Evolutionary conservation across 2,113 vertebrate genomes (phyloP).

Genomic region (Mobula birostris): DNA sequence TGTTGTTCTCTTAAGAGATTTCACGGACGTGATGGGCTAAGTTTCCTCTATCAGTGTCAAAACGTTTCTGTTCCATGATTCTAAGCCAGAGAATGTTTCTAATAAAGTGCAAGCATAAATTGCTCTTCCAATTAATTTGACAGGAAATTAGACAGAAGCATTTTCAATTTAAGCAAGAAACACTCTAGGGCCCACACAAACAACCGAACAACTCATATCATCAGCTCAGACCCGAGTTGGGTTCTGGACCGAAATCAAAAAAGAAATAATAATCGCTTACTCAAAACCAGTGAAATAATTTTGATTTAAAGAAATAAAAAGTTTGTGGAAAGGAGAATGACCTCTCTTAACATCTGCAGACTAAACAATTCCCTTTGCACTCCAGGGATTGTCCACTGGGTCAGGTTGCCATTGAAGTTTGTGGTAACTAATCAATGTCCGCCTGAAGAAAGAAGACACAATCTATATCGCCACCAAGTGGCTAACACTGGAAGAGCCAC

Average conservation of each 20-base stretch:
- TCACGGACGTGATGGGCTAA: too few relatives aligned
- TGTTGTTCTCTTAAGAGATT: too few relatives aligned
- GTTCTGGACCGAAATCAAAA: neutral
- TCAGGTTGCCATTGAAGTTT: neutral
- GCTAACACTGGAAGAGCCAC: neutral
- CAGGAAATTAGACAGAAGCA: neutral
- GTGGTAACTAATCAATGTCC: neutral
- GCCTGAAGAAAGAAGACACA: neutral
- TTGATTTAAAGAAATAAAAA: neutral
- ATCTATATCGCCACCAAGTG: constrained; percentile 29
- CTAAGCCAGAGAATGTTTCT: neutral
- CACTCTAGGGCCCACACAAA: neutral
- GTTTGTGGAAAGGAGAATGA: neutral
- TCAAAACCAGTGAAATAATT: neutral
- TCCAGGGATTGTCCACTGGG: neutral
- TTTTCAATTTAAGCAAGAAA: neutral
- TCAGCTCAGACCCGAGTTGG: neutral
- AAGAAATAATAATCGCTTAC: neutral
- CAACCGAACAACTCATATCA: neutral
- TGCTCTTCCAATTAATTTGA: neutral
- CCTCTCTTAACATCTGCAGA: neutral
- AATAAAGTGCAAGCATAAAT: neutral
- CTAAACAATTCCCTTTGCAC: neutral
- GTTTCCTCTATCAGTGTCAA: too few relatives aligned
- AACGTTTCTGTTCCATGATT: too few relatives aligned